Evolutionary conservation across 2,113 vertebrate genomes (phyloP), one percentile per base, ranked within the genome.

Genomic region (Archilochus colubris): DNA sequence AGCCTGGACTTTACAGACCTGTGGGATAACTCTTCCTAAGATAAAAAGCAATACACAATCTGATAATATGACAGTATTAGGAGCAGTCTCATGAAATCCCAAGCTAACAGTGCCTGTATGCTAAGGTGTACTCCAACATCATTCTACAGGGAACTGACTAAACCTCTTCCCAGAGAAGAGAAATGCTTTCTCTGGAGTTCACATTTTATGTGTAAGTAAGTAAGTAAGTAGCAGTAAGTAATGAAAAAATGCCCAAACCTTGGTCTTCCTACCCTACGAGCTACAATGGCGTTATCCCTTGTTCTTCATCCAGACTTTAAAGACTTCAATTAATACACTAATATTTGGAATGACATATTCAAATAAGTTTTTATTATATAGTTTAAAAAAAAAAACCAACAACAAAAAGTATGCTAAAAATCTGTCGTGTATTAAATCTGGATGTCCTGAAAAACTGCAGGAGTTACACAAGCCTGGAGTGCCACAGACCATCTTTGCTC

Each of bases 401-500:
- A 53, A 89, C 61, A 12, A 17, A 28, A 18, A 33, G 25, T 19
- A 5, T 55, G 24, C 23, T 68, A 40, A 50, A 53, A 61, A 11
- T 5, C 7, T 17, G 9, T 30, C 30, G 3, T 70, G 20, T 46
- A 19, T 31, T 43, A 30, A 7, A 62, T 18, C 25, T 13, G 0
- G 17, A 24, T 14, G 22, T 54, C 59, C 27, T 17, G 10, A 61
- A 62, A 15, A 58, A n/a, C 64, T 46, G 20, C 0, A 3, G 11
- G 44, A 70, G 10, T 13, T 62, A n/a, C 1, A 0, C 2, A 3
- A 4, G 36, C 54, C 30, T 18, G 30, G 28, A 30, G 40, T 5
- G 13, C 9, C 62, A 27, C 16, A 48, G 63, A 25, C 5, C 33
- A 25, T 27, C 38, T 46, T 53, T 53, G 50, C 31, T 16, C 14